Base-by-base conservation (phyloP, 2,888 invertebrate genomes). In the Philonicus albiceps region DNA sequence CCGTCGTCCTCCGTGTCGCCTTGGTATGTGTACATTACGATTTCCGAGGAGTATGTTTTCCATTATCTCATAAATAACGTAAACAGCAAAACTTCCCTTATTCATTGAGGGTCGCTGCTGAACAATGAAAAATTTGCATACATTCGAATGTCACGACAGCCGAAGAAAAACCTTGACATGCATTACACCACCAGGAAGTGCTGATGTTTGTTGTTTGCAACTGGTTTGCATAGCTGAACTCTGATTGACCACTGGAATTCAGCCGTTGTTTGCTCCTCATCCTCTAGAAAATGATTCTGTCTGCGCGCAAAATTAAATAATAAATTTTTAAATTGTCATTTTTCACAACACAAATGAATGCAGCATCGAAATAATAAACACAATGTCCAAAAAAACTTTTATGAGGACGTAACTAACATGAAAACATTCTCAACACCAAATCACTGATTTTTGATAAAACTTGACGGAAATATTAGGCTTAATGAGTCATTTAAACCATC, bases 161-260 rank as follows among this genome's bases (percentile, higher is more conserved):
- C 55, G 76, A 55, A 76, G 88, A 88, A 89, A 88, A 89, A 89
- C 89, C 89, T 89, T 89, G 89, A 89, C 88, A 89, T 89, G 89
- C 89, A 89, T 89, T 88, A 89, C 88, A 88, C 87, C 87, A 88
- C 87, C 88, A 88, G 89, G 89, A 89, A 89, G 89, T 88, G 88
- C 88, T 88, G 88, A 89, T 89, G 88, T 88, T 89, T 88, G 88
- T 88, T 88, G 87, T 88, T 88, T 86, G 88, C 88, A 87, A 88
- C 86, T 88, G 88, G 80, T 80, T 86, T 86, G 80, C 76, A 85
- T 75, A 85, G 22, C 75, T 75, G 85, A 76, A 49, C 55, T 55
- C 85, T 75, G 75, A 85, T 75, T 75, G 75, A 53, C 75, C 85
- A 53, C 55, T 76, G 55, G 75, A 85, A 85, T 85, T 49, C 31